Evolutionary conservation across 2,888 invertebrate genomes (phyloP).

Genomic region (Cataglyphis rosenhaueri): DNA sequence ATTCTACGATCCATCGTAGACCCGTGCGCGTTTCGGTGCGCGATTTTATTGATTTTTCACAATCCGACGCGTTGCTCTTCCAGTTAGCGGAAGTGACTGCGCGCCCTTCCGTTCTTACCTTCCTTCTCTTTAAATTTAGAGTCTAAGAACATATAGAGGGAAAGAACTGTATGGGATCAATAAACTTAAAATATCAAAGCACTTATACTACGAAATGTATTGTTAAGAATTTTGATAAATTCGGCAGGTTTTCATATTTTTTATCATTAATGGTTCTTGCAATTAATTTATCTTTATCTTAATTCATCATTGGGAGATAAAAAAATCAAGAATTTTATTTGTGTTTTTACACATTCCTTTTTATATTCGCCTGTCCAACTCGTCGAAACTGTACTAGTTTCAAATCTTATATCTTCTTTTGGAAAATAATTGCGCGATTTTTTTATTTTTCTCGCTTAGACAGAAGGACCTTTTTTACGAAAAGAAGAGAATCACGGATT

Average conservation of each 20-base stretch:
- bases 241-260: neutral
- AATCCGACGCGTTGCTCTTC: conserved; percentile 39
- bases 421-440: conserved; percentile 35
- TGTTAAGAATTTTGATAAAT: neutral
- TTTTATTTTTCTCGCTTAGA: neutral
- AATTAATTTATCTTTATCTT: neutral
- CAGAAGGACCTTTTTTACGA: conserved; percentile 21
- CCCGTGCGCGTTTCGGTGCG: conserved; percentile 34
- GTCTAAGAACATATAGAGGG: neutral
- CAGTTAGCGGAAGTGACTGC: conserved; percentile 47
- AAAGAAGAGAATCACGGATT: conserved; percentile 53
- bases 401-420: neutral
- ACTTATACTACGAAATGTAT: too few species aligned
- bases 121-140: conserved; percentile 33
- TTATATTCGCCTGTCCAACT: neutral
- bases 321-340: neutral
- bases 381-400: neutral
- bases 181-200: neutral
- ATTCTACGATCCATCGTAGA: conserved; percentile 32
- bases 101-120: conserved; percentile 10
- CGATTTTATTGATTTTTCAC: conserved; percentile 56
- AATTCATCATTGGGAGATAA: neutral
- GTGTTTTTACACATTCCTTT: neutral
- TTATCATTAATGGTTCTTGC: neutral
- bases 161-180: neutral